Base-by-base conservation (phyloP, 2,113 vertebrate genomes). In the Collichthys lucidus region DNA sequence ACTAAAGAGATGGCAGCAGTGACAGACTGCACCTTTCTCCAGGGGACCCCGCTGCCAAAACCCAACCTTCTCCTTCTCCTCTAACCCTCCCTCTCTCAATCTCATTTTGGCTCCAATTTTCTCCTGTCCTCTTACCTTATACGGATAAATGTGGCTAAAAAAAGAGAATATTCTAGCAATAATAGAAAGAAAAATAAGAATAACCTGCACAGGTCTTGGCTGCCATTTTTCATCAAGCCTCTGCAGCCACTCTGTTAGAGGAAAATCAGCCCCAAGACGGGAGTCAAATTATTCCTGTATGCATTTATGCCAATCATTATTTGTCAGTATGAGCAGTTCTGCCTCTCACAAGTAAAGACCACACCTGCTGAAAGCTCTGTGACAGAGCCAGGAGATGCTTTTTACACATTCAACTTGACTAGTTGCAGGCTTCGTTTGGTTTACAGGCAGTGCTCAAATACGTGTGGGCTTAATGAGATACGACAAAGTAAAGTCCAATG, bases 1-100 rank as follows among this genome's bases (percentile, higher is more conserved):
- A 31, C 40, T 72, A 20, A 29, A 78, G 61, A 75, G 77, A 74
- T 1, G 69, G 61, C 71, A 78, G 64, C 66, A 74, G 85, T 31
- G 68, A 82, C 87, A 79, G 79, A 88, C 57, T 50, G 72, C 80
- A 52, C 70, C 63, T 76, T 60, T 86, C 89, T 83, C 73, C 81
- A 74, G 83, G 80, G 77, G 72, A 62, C 46, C n/a, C 44, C 11
- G 0, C 67, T 67, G 78, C 77, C 77, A 84, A 84, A 88, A 84
- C 80, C 40, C 62, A 53, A 78, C 78, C 40, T 75, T 44, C 64
- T 24, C 4, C 3, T 72, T 74, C 26, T 16, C 62, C 66, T 40
- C 19, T 55, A 56, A 60, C 29, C 22, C 47, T 24, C 40, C 16
- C 67, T 17, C n/a, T 14, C 55, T 24, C 40, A 2, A 11, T 29